phyloP scores from a whole-genome alignment of 1,140 invertebrate genomes.

The Bactericera cockerelli region DNA sequence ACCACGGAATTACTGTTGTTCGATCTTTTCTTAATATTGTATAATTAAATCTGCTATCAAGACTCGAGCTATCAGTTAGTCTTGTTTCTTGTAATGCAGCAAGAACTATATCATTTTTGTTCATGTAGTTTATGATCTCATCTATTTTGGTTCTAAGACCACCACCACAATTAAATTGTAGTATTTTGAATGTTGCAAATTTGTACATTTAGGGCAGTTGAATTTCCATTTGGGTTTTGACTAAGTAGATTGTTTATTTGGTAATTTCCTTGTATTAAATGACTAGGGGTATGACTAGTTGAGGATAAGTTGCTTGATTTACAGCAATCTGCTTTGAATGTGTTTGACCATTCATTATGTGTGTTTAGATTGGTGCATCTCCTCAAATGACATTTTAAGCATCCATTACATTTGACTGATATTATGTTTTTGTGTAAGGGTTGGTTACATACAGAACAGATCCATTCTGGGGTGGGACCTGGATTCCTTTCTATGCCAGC shows the following conservation, averaged over 20 bases:
- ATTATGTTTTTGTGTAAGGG: neutral
- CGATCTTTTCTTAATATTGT: neutral
- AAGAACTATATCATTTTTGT: neutral
- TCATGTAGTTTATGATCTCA: too few species aligned
- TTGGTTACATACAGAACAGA: constrained; percentile 4
- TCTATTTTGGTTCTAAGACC: neutral
- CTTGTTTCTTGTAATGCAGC: neutral
- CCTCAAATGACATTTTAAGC: neutral
- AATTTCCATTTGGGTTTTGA: neutral
- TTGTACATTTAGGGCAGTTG: neutral
- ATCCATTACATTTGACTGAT: constrained; percentile 3
- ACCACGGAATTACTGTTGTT: neutral
- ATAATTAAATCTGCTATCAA: neutral
- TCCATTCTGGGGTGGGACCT: neutral
- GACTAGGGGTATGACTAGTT: neutral
- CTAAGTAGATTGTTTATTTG: too few species aligned
- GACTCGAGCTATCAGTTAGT: neutral
- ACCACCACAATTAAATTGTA: neutral
- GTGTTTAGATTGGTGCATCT: neutral
- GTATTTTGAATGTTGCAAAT: neutral
- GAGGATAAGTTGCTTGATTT: neutral
- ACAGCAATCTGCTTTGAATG: neutral
- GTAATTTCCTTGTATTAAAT: neutral
- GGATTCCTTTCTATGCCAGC: neutral
- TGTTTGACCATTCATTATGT: neutral